A percentile compares a stretch with the other conserved stretches of the same genome.
These are phyloP conservation scores for Aythya baeri DNA, from an alignment of 2,113 vertebrate genomes.

Conservation along the genomic window DNA sequence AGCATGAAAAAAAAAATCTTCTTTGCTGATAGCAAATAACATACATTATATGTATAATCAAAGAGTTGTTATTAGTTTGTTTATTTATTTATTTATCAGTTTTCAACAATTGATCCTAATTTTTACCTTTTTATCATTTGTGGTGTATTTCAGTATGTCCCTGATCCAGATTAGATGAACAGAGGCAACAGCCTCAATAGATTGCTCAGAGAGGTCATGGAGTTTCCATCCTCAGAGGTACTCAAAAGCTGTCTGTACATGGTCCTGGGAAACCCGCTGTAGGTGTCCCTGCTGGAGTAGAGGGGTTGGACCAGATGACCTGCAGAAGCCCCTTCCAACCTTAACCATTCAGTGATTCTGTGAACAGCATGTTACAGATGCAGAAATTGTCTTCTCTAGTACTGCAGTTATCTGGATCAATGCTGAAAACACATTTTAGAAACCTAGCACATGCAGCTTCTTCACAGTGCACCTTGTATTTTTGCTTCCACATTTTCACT, in stretches of 20 bases:
- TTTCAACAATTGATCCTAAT: background rate
- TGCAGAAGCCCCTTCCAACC: background rate
- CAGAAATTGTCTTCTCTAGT: background rate
- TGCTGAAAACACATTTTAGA: background rate
- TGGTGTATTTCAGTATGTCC: background rate
- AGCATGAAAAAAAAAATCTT: background rate
- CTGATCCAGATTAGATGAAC: background rate
- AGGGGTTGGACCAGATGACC: background rate
- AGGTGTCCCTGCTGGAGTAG: background rate
- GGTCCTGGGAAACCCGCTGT: background rate
- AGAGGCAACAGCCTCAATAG: background rate
- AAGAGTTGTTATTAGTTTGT: background rate
- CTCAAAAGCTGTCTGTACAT: background rate
- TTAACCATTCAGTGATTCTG: background rate
- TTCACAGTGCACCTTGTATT: background rate
- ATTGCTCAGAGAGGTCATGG: background rate
- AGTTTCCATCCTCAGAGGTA: background rate
- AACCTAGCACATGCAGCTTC: background rate
- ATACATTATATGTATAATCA: background rate
- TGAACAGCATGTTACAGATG: background rate
- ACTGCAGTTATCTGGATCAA: background rate
- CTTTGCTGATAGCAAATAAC: background rate
- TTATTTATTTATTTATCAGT: background rate
- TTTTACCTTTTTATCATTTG: background rate
- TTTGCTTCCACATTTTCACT: background rate